Evolutionary conservation across 2,797 vertebrate species (phyloP).

Genomic region (Catostomus latipinnis): DNA sequence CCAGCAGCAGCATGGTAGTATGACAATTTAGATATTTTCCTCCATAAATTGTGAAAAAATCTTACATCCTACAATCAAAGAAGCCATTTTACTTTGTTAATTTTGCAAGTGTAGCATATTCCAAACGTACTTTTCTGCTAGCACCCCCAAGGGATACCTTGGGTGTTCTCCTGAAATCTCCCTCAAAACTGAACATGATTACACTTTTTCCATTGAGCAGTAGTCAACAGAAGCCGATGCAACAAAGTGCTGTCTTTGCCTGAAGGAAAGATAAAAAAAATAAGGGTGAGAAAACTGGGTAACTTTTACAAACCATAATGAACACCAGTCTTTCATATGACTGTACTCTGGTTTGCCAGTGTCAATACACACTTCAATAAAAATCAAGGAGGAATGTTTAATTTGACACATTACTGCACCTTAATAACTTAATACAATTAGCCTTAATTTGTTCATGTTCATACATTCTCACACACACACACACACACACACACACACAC

Average conservation of each 20-base stretch:
- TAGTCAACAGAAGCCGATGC: slow-evolving; percentile 48
- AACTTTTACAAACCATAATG: background rate
- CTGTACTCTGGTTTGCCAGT: too few relatives aligned
- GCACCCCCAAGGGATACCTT: slow-evolving; percentile 98
- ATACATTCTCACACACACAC: too few relatives aligned
- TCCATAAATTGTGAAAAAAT: too few relatives aligned
- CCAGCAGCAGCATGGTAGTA: too few relatives aligned
- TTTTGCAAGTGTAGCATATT: background rate
- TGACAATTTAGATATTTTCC: background rate
- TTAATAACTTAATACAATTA: too few relatives aligned
- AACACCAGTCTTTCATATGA: background rate
- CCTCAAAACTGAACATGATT: slow-evolving; percentile 99
- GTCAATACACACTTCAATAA: too few relatives aligned
- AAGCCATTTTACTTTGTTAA: background rate
- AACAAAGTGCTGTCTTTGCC: slow-evolving; percentile 21
- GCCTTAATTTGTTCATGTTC: too few relatives aligned
- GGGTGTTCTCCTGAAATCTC: slow-evolving; percentile 97
- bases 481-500: too few relatives aligned
- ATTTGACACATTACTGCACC: too few relatives aligned
- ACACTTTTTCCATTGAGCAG: slow-evolving; percentile 85
- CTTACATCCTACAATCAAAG: background rate
- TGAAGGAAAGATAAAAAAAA: background rate
- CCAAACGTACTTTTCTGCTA: slow-evolving; percentile 88
- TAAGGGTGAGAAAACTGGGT: background rate
- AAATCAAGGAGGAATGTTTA: too few relatives aligned